Conservation (phyloP, 2,113 vertebrate genomes). For the Dunckerocampus dactyliophorus region DNA sequence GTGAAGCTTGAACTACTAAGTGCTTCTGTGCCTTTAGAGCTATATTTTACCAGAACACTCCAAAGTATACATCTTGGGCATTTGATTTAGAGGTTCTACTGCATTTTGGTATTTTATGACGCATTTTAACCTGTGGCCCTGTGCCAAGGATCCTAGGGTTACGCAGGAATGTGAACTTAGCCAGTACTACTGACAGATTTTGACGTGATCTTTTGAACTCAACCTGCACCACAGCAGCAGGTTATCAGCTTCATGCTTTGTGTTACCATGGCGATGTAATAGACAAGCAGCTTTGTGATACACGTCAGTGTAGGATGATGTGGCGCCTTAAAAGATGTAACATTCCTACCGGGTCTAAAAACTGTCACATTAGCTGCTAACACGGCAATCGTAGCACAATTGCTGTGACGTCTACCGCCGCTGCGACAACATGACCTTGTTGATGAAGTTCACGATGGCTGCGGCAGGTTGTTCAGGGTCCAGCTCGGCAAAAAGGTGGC, state of each 20-base stretch:
- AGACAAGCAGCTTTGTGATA: neutral
- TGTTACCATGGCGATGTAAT: neutral
- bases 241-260: neutral
- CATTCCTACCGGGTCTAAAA: neutral
- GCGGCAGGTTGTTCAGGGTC: slow-evolving; percentile 88
- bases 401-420: slow-evolving; percentile 56
- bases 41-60: too few species aligned
- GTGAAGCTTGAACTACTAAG: too few species aligned
- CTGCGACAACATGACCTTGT: slow-evolving; percentile 86
- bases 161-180: too few species aligned
- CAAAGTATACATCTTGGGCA: too few species aligned
- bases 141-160: too few species aligned
- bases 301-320: neutral
- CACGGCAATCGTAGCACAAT: neutral
- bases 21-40: too few species aligned
- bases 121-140: too few species aligned
- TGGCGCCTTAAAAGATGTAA: neutral
- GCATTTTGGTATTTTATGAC: too few species aligned
- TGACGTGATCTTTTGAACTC: neutral
- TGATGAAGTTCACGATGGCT: slow-evolving; percentile 90
- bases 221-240: neutral
- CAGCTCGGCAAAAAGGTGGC: slow-evolving; percentile 89
- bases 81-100: too few species aligned
- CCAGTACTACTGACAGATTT: too few species aligned
- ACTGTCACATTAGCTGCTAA: neutral